These are phyloP conservation scores for Philereme transversata DNA, from an alignment of 2,888 invertebrate genomes.

Conservation along the genomic window DNA sequence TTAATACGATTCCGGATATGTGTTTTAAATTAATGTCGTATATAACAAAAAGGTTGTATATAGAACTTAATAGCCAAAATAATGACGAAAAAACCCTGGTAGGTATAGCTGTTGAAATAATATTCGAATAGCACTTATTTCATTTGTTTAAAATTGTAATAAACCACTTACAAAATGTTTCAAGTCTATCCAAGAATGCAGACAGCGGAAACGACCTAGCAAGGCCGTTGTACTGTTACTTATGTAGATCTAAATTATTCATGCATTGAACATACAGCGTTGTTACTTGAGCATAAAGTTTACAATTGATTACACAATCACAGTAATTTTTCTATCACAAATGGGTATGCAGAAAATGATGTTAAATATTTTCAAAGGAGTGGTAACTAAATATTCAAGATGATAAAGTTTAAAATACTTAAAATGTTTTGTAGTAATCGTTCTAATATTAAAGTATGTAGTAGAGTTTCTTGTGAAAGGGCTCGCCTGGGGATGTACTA, in stretches of 20 bases:
- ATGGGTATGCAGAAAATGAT: slow-evolving; percentile 42
- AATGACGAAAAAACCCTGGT: neutral
- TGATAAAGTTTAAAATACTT: no score
- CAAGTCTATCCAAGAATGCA: slow-evolving; percentile 59
- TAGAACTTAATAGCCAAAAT: no score
- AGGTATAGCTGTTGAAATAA: neutral
- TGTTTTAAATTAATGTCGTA: no score
- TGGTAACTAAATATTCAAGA: no score
- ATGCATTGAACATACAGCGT: slow-evolving; percentile 25
- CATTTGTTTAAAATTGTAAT: neutral
- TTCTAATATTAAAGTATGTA: no score
- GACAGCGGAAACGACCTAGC: slow-evolving; percentile 72
- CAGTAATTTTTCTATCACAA: slow-evolving; percentile 27
- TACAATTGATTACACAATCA: slow-evolving; percentile 28
- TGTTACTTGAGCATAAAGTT: slow-evolving; percentile 28
- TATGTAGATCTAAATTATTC: slow-evolving; percentile 56
- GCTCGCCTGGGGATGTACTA: no score
- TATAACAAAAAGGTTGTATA: no score
- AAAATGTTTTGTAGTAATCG: no score
- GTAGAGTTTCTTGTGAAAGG: no score
- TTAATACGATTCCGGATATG: no score
- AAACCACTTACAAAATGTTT: slow-evolving; percentile 17
- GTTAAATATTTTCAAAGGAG: slow-evolving; percentile 1
- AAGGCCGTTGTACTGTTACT: slow-evolving; percentile 71
- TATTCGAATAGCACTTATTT: neutral